Evolutionary conservation across 2,113 vertebrate species (phyloP), one percentile per base, ranked within the genome.

Genomic region (Cyanoramphus novaezelandiae): DNA sequence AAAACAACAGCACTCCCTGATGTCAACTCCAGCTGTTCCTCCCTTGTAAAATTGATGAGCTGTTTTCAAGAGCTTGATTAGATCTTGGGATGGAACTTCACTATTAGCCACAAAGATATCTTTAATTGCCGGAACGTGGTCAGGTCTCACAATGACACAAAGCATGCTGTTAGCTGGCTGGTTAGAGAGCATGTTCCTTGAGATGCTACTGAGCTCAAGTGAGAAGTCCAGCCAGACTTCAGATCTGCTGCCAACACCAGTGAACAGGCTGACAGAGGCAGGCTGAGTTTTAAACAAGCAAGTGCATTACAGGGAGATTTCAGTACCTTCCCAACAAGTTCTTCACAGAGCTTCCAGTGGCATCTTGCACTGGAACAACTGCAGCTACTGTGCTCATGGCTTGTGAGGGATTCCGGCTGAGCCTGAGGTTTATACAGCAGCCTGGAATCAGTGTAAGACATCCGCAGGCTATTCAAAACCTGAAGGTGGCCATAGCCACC

Each of bases 21-120:
- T 91, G 93, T 88, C 91, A 95, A n/a, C 91, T 97, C 96, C 95
- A 97, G 96, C 95, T 97, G 95, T 93, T 97, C 80, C 70, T 93
- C 81, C 72, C 92, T 93, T 94, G 87, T 90, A 97, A 96, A 96
- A 97, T 96, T 93, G 88, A 96, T 50, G 79, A 95, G 90, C 88
- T 95, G 84, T 88, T 95, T 95, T 82, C 81, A 90, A 92, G 88
- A 93, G 84, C 79, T 35, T 80, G 88, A 85, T 64, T 80, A 86
- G 90, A 63, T 85, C 81, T 87, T 86, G 75, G 52, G 84, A 43
- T 59, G 46, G 84, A 94, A 76, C 83, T 88, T 95, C 41, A 57
- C 83, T 41, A 64, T 64, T 57, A 39, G 75, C 72, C 62, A 46
- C 8, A 3, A 94, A 92, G 84, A 90, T 65, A 80, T 2, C 86